Evolutionary conservation across 2,888 invertebrate species (phyloP).

Genomic region (Mellilla xanthometata): DNA sequence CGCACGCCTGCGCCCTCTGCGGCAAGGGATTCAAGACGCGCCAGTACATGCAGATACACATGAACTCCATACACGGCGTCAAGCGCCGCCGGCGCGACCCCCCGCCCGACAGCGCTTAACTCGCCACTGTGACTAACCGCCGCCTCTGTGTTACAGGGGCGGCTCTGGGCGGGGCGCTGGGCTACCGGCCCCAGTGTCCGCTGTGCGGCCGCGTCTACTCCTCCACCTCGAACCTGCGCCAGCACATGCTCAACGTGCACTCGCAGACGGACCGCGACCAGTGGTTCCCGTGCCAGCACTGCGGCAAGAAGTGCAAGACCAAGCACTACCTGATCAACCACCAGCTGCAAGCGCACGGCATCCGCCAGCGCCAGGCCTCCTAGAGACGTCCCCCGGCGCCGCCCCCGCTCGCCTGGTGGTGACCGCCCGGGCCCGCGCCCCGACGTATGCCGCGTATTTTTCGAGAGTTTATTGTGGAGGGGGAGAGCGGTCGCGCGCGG

Average conservation of each 20-base stretch:
- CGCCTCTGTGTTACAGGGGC: constrained; percentile 87
- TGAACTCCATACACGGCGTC: constrained; percentile 86
- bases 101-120: constrained; percentile 64
- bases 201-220: constrained; percentile 88
- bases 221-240: constrained; percentile 88
- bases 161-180: constrained; percentile 81
- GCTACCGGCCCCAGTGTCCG: constrained; percentile 86
- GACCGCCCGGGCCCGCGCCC: constrained; percentile 29
- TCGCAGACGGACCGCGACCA: constrained; percentile 86
- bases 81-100: constrained; percentile 81
- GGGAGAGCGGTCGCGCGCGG: constrained; percentile 48
- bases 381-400: constrained; percentile 66
- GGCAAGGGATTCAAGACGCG: constrained; percentile 87
- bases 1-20: constrained; percentile 85
- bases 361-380: constrained; percentile 85
- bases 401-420: constrained; percentile 51
- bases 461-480: constrained; percentile 59
- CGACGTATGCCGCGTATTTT: constrained; percentile 53
- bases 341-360: constrained; percentile 89
- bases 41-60: constrained; percentile 87
- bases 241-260: constrained; percentile 90
- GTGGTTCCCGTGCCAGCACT: constrained; percentile 88
- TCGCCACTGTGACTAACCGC: constrained; percentile 72
- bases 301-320: constrained; percentile 89
- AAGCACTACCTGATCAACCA: constrained; percentile 90